Conservation (phyloP, 2,888 invertebrate species). For the Yponomeuta cagnagella region DNA sequence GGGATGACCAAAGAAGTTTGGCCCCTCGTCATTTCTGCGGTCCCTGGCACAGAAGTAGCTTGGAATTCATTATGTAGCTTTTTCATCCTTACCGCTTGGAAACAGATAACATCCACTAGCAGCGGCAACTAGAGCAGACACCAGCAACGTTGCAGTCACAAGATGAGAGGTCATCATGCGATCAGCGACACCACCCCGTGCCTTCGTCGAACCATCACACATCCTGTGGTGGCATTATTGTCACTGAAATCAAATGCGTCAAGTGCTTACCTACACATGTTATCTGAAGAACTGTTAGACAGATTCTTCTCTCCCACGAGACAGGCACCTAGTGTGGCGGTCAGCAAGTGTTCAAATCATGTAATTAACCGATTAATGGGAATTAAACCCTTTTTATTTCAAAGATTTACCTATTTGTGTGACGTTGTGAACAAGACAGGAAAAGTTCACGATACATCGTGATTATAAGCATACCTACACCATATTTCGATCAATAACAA, state of each 20-base stretch:
- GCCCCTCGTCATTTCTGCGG: no score
- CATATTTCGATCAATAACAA: slow-evolving; percentile 22
- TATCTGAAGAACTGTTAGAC: no score
- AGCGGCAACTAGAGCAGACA: slow-evolving; percentile 40
- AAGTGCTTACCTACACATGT: no score
- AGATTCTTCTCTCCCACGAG: no score
- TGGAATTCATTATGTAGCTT: no score
- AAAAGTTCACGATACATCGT: background rate
- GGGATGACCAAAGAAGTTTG: no score
- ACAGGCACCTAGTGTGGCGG: no score
- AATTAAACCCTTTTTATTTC: no score
- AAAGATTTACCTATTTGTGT: no score
- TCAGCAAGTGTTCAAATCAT: no score
- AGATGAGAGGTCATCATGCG: slow-evolving; percentile 47
- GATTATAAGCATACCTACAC: background rate
- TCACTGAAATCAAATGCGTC: slow-evolving; percentile 12
- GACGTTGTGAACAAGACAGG: background rate
- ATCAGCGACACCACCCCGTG: slow-evolving; percentile 22
- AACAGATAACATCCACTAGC: slow-evolving; percentile 69
- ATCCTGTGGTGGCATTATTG: slow-evolving; percentile 33
- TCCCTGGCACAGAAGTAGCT: no score
- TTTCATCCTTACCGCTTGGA: slow-evolving; percentile 62
- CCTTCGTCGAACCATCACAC: slow-evolving; percentile 39
- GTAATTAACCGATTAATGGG: no score
- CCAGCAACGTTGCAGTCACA: slow-evolving; percentile 26